Conservation (phyloP, 2,888 invertebrate genomes). For the Cyclophora albipunctata region DNA sequence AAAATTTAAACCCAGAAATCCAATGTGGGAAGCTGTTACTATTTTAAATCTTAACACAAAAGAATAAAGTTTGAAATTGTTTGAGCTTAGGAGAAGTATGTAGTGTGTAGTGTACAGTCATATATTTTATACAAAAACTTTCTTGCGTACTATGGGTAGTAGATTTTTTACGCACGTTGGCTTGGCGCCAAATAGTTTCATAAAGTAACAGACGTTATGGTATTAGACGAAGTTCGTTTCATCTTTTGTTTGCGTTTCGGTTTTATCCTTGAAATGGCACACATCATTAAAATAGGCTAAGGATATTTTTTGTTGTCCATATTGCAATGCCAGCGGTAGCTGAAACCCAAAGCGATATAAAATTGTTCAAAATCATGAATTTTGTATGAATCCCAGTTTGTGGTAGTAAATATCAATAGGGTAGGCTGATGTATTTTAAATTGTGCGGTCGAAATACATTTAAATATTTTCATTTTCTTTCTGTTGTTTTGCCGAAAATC, state of each 20-base stretch:
- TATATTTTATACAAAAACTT: neutral
- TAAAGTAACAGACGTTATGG: slow-evolving; percentile 21
- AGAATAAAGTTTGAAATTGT: no score
- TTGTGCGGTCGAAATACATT: no score
- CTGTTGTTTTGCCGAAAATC: no score
- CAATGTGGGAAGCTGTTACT: no score
- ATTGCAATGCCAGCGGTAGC: slow-evolving; percentile 7
- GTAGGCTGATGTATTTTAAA: no score
- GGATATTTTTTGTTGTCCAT: slow-evolving; percentile 9
- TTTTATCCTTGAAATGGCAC: slow-evolving; percentile 25
- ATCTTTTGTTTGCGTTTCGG: slow-evolving; percentile 30
- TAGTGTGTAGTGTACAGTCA: no score
- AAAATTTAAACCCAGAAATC: no score
- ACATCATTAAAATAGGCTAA: slow-evolving; percentile 43
- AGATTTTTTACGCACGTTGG: slow-evolving; percentile 36
- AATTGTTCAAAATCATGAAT: neutral
- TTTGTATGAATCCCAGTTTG: no score
- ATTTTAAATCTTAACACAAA: no score
- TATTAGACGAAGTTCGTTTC: slow-evolving; percentile 28
- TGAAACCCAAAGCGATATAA: neutral
- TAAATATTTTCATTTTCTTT: no score
- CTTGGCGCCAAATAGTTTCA: slow-evolving; percentile 24
- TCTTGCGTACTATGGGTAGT: slow-evolving; percentile 18
- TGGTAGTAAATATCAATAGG: no score
- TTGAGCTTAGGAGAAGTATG: no score